These are phyloP conservation scores for Punctoribates punctum DNA, from an alignment of 2,888 invertebrate species.

Conservation along the genomic window DNA sequence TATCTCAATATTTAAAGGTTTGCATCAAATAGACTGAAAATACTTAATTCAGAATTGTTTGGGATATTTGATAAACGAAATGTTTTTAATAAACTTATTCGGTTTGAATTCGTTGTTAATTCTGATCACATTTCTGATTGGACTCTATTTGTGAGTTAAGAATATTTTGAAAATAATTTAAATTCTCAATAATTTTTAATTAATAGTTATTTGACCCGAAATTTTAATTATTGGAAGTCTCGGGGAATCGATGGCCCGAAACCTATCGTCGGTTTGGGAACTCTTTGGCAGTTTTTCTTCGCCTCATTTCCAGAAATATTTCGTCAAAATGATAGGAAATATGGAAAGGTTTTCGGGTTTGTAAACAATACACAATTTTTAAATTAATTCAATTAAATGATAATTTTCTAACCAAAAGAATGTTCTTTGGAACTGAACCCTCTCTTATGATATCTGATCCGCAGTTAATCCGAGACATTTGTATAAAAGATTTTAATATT, in stretches of 20 bases:
- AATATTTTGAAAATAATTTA: no score
- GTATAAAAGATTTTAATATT: slow-evolving; percentile 13
- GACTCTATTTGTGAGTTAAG: no score
- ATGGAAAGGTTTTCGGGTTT: background rate
- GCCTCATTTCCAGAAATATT: background rate
- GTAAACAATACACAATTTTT: background rate
- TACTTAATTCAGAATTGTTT: no score
- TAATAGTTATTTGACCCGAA: background rate
- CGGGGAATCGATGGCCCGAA: background rate
- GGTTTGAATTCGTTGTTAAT: no score
- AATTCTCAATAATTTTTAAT: no score
- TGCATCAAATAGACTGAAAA: no score
- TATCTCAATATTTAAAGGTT: no score
- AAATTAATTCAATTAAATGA: background rate
- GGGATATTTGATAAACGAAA: no score
- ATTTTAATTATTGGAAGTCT: background rate
- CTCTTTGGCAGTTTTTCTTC: background rate
- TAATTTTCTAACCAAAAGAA: background rate
- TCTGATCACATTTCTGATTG: no score
- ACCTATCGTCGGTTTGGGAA: background rate
- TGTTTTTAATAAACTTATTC: no score
- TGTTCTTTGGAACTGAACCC: background rate
- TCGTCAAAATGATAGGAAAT: background rate
- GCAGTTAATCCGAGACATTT: background rate
- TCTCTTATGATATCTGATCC: background rate